These are phyloP conservation scores for Anastatus disparis DNA, from an alignment of 1,140 invertebrate genomes.

Conservation along the genomic window DNA sequence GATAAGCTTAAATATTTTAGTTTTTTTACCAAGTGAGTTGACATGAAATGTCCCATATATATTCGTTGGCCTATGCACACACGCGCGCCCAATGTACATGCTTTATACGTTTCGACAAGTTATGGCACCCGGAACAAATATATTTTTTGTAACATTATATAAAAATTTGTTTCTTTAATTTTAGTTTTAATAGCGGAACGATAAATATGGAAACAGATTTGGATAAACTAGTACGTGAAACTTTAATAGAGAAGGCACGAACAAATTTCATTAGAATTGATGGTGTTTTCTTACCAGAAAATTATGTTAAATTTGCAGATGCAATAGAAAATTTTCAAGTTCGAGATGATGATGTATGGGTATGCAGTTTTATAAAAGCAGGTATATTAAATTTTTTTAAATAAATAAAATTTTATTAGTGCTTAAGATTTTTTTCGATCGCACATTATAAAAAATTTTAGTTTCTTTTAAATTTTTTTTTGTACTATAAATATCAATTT, in stretches of 20 bases:
- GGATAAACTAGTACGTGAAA: background rate
- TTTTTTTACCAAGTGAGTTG: too few species aligned
- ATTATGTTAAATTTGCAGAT: slow-evolving; percentile 55
- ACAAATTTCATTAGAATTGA: slow-evolving; percentile 47
- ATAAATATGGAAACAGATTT: too few species aligned
- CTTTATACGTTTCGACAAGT: too few species aligned
- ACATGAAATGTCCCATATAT: too few species aligned
- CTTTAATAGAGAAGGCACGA: slow-evolving; percentile 31
- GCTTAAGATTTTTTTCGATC: slow-evolving; percentile 20
- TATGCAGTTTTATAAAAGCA: slow-evolving; percentile 66
- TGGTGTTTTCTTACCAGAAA: slow-evolving; percentile 50
- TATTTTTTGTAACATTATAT: too few species aligned
- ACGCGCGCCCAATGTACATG: too few species aligned
- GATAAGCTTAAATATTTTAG: too few species aligned
- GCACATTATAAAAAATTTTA: background rate
- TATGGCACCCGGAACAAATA: too few species aligned
- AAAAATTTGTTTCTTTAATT: too few species aligned
- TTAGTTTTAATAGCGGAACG: too few species aligned
- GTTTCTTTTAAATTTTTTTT: background rate
- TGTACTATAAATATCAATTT: too few species aligned
- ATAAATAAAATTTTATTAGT: background rate
- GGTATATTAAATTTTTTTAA: slow-evolving; percentile 50
- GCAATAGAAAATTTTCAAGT: slow-evolving; percentile 62
- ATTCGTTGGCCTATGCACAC: too few species aligned
- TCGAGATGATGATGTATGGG: slow-evolving; percentile 63